phyloP scores from a whole-genome alignment of 1,140 invertebrate species.

The Nymphalis io region DNA sequence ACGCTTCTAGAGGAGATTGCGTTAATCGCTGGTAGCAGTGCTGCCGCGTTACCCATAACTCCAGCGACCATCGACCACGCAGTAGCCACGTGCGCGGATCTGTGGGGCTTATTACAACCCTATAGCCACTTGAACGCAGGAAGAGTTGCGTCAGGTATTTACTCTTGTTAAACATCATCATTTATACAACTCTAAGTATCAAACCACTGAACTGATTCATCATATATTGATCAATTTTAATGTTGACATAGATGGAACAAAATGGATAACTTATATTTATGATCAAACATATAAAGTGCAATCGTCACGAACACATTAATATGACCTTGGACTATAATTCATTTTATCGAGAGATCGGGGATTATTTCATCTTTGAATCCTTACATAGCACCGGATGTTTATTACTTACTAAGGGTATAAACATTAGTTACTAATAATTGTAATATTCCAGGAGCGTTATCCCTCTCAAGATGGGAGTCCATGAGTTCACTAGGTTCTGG shows the following conservation, averaged over 20 bases:
- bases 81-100: conserved; percentile 91
- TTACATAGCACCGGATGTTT: not conserved
- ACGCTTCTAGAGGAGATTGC: conserved; percentile 94
- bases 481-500: conserved; percentile 87
- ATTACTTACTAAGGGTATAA: not conserved
- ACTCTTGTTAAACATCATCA: not conserved
- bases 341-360: too few relatives aligned
- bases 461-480: conserved; percentile 92
- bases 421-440: not conserved
- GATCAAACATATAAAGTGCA: too few relatives aligned
- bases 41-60: conserved; percentile 82
- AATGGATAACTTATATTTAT: too few relatives aligned
- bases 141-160: conserved; percentile 89
- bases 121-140: conserved; percentile 94
- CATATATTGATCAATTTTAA: too few relatives aligned
- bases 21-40: conserved; percentile 83
- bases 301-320: too few relatives aligned
- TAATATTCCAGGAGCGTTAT: conserved; percentile 84
- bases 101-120: conserved; percentile 94
- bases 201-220: too few relatives aligned
- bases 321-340: too few relatives aligned
- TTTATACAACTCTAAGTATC: too few relatives aligned
- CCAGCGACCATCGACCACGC: conserved; percentile 90
- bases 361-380: too few relatives aligned
- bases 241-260: too few relatives aligned